Conservation (phyloP, 2,888 invertebrate species). For the Argynnis bischoffii region DNA sequence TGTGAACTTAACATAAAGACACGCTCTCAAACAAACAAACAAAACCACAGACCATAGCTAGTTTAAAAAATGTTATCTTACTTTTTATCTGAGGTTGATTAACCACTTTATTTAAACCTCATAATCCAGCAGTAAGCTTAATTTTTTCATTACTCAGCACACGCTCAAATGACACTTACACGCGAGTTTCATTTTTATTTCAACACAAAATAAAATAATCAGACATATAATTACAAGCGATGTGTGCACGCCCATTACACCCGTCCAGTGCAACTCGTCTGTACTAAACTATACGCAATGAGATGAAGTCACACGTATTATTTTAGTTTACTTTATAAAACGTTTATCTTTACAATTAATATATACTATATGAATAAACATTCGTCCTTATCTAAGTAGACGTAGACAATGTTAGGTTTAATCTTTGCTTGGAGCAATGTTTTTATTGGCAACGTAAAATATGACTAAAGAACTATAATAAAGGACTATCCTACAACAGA, state of each 20-base stretch:
- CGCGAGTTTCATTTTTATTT: constrained; percentile 16
- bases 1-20: too few relatives aligned
- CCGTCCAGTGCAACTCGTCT: constrained; percentile 36
- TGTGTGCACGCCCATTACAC: constrained; percentile 44
- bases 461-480: too few relatives aligned
- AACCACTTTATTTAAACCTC: not conserved
- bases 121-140: not conserved
- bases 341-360: not conserved
- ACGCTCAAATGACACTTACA: constrained; percentile 15
- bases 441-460: too few relatives aligned
- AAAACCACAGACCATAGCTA: too few relatives aligned
- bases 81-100: not conserved
- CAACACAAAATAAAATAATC: constrained; percentile 19
- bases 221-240: constrained; percentile 43
- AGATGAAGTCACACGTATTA: constrained; percentile 28
- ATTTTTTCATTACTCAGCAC: constrained; percentile 2
- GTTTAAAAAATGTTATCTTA: too few relatives aligned
- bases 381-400: too few relatives aligned
- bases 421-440: too few relatives aligned
- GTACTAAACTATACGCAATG: constrained; percentile 28
- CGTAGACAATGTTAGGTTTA: too few relatives aligned
- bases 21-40: too few relatives aligned
- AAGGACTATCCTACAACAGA: too few relatives aligned
- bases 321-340: constrained; percentile 10
- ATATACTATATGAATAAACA: not conserved